Conservation (phyloP, 2,888 invertebrate species). For the Emmelina monodactyla region DNA sequence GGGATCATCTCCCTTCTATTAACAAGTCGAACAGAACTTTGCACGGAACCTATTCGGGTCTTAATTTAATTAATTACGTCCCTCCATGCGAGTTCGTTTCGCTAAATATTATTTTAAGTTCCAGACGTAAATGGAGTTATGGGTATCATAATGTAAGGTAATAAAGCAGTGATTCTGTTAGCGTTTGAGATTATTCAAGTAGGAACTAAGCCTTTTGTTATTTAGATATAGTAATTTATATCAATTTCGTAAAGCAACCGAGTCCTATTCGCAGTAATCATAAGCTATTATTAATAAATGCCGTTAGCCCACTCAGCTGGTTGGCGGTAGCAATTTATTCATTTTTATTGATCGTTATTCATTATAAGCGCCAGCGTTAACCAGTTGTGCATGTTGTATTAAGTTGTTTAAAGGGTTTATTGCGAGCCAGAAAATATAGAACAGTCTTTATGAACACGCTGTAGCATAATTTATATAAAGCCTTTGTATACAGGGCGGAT, state of each 20-base stretch:
- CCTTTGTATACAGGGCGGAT: no score
- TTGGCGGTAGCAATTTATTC: constrained; percentile 33
- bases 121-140: no score
- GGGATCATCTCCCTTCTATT: constrained; percentile 56
- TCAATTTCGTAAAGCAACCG: no score
- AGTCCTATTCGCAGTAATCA: no score
- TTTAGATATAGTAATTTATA: no score
- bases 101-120: constrained; percentile 51
- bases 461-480: no score
- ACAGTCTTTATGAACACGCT: background rate
- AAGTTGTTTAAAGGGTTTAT: constrained; percentile 44
- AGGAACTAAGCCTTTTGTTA: no score
- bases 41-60: constrained; percentile 55
- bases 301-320: constrained; percentile 18
- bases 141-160: no score
- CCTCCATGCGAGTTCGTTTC: constrained; percentile 46
- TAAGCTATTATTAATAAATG: no score
- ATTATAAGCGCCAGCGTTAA: constrained; percentile 39
- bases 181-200: no score
- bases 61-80: constrained; percentile 61
- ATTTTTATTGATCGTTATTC: constrained; percentile 55
- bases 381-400: constrained; percentile 37
- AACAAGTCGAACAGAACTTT: constrained; percentile 53
- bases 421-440: constrained; percentile 2
- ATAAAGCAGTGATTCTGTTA: no score